These are phyloP conservation scores for Corythoichthys intestinalis DNA, from an alignment of 2,113 vertebrate genomes.

Conservation along the genomic window DNA sequence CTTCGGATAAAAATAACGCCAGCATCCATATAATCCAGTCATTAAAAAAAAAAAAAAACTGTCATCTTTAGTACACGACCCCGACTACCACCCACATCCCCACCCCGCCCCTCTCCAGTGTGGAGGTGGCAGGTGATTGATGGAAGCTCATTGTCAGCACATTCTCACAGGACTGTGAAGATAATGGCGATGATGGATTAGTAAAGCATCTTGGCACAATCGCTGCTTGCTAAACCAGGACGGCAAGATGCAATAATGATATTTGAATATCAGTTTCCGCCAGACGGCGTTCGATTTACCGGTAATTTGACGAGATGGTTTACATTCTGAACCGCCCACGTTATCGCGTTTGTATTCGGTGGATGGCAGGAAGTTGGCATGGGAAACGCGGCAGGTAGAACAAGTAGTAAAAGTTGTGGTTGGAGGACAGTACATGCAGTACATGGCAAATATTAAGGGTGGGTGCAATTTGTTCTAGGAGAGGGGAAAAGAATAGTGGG, in stretches of 20 bases:
- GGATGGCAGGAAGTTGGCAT: neutral
- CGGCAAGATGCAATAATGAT: slow-evolving; percentile 19
- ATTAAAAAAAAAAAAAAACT: neutral
- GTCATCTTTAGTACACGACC: neutral
- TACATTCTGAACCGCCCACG: slow-evolving; percentile 9
- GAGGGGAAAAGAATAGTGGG: neutral
- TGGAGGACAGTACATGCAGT: neutral
- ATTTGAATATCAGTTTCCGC: slow-evolving; percentile 25
- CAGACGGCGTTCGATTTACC: slow-evolving; percentile 1
- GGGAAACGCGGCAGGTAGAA: neutral
- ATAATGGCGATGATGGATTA: slow-evolving; percentile 37
- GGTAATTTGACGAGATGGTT: neutral
- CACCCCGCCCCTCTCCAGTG: neutral
- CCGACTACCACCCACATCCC: no score
- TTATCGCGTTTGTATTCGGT: neutral
- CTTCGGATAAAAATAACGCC: neutral
- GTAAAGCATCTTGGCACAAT: slow-evolving; percentile 11
- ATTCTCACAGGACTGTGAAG: slow-evolving; percentile 16
- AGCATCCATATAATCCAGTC: neutral
- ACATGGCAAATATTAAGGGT: neutral
- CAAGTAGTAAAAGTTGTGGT: neutral
- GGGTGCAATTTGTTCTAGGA: neutral
- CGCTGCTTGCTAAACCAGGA: slow-evolving; percentile 7
- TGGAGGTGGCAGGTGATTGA: slow-evolving; percentile 20
- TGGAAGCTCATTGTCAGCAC: slow-evolving; percentile 21